These are phyloP conservation scores for Bucorvus abyssinicus DNA, from an alignment of 2,797 vertebrate species.

Conservation along the genomic window DNA sequence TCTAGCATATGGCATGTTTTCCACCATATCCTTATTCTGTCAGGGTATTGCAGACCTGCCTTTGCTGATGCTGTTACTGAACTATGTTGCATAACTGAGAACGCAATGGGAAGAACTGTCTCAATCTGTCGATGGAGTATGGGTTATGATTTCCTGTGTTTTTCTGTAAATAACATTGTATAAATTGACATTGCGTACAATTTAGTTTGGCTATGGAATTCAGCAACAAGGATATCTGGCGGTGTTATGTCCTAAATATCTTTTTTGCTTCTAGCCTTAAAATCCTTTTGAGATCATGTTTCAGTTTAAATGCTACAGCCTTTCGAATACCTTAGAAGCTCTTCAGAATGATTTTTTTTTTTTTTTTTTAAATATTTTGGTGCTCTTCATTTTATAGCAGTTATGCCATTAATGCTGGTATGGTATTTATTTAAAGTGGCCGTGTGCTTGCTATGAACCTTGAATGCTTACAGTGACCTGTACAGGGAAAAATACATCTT, in stretches of 20 bases:
- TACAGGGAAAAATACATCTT: not conserved
- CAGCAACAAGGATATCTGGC: not conserved
- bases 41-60: not conserved
- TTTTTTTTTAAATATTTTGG: not conserved
- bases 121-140: not conserved
- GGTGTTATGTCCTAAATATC: not conserved
- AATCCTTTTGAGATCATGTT: not conserved
- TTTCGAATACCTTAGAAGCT: not conserved
- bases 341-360: not conserved
- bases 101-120: not conserved
- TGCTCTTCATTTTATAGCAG: not conserved
- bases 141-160: not conserved
- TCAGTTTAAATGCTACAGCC: not conserved
- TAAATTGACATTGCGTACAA: not conserved
- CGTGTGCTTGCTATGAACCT: not conserved
- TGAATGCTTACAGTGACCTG: not conserved
- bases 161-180: not conserved
- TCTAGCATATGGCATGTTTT: not conserved
- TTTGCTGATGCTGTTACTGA: not conserved
- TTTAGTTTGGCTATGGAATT: not conserved
- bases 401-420: not conserved
- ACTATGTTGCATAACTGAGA: not conserved
- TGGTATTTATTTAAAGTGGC: not conserved
- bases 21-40: not conserved
- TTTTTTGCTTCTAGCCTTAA: not conserved